A percentile compares a stretch with the other conserved stretches of the same genome.
phyloP scores from a whole-genome alignment of 1,140 invertebrate species.

The Drosophila bifasciata region DNA sequence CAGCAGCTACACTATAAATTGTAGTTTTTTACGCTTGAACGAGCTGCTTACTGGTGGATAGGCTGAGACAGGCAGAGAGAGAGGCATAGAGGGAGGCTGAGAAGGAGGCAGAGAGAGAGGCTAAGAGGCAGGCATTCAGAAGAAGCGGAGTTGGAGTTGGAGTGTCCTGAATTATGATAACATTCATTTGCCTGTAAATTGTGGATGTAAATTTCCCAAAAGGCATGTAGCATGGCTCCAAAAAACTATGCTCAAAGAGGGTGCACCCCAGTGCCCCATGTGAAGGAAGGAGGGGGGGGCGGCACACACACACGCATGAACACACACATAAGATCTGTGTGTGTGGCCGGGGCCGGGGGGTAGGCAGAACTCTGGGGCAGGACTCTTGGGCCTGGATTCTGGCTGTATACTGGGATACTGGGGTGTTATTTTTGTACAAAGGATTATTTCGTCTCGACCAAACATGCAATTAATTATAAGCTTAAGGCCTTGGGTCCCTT shows the following conservation, averaged over 20 bases:
- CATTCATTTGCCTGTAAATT: conserved; percentile 75
- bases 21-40: conserved; percentile 57
- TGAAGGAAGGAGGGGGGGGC: conserved; percentile 19
- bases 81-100: too few species aligned
- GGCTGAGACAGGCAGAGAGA: conserved; percentile 1
- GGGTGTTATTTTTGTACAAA: conserved; percentile 78
- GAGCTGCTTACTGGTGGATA: conserved; percentile 16
- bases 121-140: too few species aligned
- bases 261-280: not conserved
- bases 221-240: conserved; percentile 65
- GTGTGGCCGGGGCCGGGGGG: not conserved
- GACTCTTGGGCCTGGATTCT: conserved; percentile 17
- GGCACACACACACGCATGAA: conserved; percentile 46
- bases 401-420: conserved; percentile 9
- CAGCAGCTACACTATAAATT: conserved; percentile 27
- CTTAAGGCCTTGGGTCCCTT: conserved; percentile 83
- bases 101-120: too few species aligned
- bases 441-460: conserved; percentile 84
- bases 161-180: conserved; percentile 70
- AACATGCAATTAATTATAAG: conserved; percentile 84
- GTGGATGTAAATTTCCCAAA: conserved; percentile 64
- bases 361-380: conserved; percentile 5
- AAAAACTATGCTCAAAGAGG: conserved; percentile 72
- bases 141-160: too few species aligned
- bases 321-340: conserved; percentile 54